Conservation (phyloP, 2,113 vertebrate species). For the Sander lucioperca region DNA sequence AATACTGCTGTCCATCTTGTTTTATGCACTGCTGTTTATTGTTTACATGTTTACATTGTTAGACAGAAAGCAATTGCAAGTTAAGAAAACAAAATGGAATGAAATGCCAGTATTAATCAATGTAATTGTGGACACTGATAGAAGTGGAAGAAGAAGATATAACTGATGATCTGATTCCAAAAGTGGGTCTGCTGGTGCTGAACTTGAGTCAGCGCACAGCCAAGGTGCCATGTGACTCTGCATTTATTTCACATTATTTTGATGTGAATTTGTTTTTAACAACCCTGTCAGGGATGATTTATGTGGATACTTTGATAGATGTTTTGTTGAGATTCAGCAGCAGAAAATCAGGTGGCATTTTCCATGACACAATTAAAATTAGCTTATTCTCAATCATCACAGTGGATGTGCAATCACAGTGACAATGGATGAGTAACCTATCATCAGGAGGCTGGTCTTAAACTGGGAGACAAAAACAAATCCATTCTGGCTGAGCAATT, state of each 20-base stretch:
- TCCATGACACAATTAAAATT: conserved; percentile 80
- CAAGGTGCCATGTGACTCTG: conserved; percentile 40
- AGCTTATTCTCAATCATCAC: conserved; percentile 68
- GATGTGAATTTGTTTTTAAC: conserved; percentile 78
- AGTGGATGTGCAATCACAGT: conserved; percentile 67
- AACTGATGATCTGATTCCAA: conserved; percentile 61
- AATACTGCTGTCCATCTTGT: conserved; percentile 45
- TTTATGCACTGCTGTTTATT: conserved; percentile 36
- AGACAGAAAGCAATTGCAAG: conserved; percentile 35
- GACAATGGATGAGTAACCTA: conserved; percentile 68
- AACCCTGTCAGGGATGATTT: conserved; percentile 80
- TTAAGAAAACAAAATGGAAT: conserved; percentile 57
- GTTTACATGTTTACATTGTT: conserved; percentile 35
- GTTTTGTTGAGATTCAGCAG: conserved; percentile 73
- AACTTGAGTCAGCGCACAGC: conserved; percentile 37
- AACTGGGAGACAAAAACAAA: conserved; percentile 69
- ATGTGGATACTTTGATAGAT: conserved; percentile 71
- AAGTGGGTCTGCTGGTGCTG: conserved; percentile 27
- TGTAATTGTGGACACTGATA: conserved; percentile 57
- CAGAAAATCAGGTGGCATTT: conserved; percentile 80
- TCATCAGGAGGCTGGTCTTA: conserved; percentile 56
- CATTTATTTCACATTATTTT: conserved; percentile 39
- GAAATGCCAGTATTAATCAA: conserved; percentile 75
- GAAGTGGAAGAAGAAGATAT: conserved; percentile 50
- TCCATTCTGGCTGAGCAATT: conserved; percentile 58